Evolutionary conservation across 2,888 invertebrate species (phyloP).

Genomic region (Macrostomum cliftonense): DNA sequence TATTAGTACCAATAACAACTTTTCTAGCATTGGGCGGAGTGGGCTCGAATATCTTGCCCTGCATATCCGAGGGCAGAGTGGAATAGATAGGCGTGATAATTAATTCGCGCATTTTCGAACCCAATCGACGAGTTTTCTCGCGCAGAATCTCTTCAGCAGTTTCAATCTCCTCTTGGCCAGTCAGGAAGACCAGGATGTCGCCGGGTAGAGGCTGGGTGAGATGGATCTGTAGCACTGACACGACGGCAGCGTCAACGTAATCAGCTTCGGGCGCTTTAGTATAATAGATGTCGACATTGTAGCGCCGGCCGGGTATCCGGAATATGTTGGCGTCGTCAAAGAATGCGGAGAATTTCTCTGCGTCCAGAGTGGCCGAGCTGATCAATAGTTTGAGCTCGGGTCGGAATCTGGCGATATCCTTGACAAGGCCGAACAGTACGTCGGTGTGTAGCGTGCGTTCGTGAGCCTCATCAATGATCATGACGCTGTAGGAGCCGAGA

Average conservation of each 20-base stretch:
- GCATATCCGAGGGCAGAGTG: conserved; percentile 79
- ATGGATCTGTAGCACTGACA: conserved; percentile 89
- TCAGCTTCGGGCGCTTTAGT: conserved; percentile 98
- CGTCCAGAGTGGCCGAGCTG: conserved; percentile 91
- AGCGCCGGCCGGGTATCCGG: conserved; percentile 84
- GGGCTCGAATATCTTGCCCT: conserved; percentile 82
- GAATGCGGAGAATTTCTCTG: conserved; percentile 82
- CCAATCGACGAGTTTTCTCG: conserved; percentile 72
- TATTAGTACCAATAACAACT: conserved; percentile 89
- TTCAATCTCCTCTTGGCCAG: conserved; percentile 49
- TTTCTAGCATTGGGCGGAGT: conserved; percentile 89
- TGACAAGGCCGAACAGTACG: conserved; percentile 82
- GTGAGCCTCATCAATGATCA: conserved; percentile 99
- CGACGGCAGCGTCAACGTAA: conserved; percentile 92
- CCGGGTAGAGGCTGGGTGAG: conserved; percentile 75
- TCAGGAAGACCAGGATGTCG: conserved; percentile 84
- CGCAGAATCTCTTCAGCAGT: conserved; percentile 40
- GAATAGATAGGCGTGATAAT: conserved; percentile 88
- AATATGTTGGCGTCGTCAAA: conserved; percentile 97
- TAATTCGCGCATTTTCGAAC: conserved; percentile 75
- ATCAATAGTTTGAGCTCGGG: conserved; percentile 83
- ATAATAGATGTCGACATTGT: conserved; percentile 93
- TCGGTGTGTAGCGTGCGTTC: conserved; percentile 94
- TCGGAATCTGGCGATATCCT: conserved; percentile 69
- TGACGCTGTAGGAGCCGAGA: conserved; percentile 75